Conservation (phyloP, 2,113 vertebrate species). For the Trochalopteron elliotii region DNA sequence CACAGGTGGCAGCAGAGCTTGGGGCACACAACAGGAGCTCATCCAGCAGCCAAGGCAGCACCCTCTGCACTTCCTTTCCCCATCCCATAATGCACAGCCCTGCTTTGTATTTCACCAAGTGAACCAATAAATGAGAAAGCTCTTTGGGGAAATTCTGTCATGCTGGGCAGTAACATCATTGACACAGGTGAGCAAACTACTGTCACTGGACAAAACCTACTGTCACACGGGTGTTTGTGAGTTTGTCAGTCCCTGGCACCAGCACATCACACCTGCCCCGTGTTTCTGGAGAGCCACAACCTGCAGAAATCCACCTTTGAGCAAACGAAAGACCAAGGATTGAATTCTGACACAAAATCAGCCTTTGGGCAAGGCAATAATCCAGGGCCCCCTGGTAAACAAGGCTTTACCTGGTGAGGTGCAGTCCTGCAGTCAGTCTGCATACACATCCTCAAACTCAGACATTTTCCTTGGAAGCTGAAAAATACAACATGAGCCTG, state of each 20-base stretch:
- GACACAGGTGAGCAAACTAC: not conserved
- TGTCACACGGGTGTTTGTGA: accelerated
- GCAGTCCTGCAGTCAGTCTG: not conserved
- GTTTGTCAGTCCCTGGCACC: not conserved
- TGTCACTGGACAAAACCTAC: not conserved
- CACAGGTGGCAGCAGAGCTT: accelerated
- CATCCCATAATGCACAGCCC: not conserved
- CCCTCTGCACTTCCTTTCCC: not conserved
- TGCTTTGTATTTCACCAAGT: accelerated
- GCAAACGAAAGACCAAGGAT: not conserved
- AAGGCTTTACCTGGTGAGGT: not conserved
- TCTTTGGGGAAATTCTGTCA: not conserved
- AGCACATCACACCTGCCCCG: accelerated
- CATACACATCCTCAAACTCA: accelerated
- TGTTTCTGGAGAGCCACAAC: not conserved
- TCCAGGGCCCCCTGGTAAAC: not conserved
- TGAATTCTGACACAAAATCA: not conserved
- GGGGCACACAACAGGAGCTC: too few relatives aligned
- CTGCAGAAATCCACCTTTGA: accelerated
- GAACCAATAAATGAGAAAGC: not conserved
- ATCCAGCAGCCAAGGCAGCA: too few relatives aligned
- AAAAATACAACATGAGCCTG: not conserved
- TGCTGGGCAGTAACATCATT: not conserved
- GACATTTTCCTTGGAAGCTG: not conserved
- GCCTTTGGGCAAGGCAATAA: not conserved